Conservation (phyloP, 1,140 invertebrate genomes). For the Papilio glaucus region DNA sequence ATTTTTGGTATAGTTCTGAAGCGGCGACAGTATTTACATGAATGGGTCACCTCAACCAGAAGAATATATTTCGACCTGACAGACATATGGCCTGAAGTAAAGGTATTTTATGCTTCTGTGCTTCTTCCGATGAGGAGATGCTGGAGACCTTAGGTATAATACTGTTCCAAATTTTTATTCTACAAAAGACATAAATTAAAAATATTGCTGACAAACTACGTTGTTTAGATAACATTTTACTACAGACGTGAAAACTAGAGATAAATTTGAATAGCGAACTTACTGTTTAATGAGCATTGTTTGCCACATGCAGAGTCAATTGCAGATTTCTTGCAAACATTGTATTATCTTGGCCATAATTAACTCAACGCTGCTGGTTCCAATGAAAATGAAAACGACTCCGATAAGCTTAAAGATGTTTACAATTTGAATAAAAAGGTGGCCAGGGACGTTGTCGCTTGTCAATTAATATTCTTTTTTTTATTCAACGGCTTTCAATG, state of each 20-base stretch:
- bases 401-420: background rate
- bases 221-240: background rate
- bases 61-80: no score
- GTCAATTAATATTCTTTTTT: background rate
- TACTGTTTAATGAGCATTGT: constrained; percentile 14
- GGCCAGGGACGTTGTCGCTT: constrained; percentile 4
- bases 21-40: no score
- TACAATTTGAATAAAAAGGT: constrained; percentile 7
- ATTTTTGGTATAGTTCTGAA: no score
- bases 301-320: constrained; percentile 14
- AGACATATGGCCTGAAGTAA: no score
- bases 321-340: constrained; percentile 21
- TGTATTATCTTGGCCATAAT: constrained; percentile 19
- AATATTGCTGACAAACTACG: background rate
- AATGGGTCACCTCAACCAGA: no score
- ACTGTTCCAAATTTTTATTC: no score
- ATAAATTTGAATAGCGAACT: background rate
- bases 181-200: background rate
- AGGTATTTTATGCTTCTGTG: no score
- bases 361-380: background rate
- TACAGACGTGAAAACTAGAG: background rate
- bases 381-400: constrained; percentile 21
- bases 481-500: background rate
- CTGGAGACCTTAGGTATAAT: no score
- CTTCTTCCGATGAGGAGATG: no score